Percentiles rank a stretch among this genome's conserved stretches.
Conservation (phyloP, 2,113 vertebrate species). For the Ctenomys sociabilis region DNA sequence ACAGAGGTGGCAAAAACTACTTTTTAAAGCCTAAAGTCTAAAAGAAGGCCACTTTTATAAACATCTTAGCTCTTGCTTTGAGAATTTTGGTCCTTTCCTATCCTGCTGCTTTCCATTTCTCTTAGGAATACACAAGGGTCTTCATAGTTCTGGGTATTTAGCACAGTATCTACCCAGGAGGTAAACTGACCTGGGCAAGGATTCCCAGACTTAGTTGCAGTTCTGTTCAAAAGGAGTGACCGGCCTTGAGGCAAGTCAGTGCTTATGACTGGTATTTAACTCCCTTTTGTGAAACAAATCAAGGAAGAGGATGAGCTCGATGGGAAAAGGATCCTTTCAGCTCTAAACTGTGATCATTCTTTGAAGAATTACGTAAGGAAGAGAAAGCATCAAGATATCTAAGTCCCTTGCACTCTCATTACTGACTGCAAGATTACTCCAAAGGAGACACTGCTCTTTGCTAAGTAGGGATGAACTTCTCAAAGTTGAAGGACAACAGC, state of each 20-base stretch:
- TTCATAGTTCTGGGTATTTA: neutral
- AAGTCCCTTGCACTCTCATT: neutral
- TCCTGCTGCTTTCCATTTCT: neutral
- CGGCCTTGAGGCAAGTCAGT: neutral
- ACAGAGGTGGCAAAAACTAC: neutral
- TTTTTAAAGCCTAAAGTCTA: neutral
- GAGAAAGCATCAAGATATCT: neutral
- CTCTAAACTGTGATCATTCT: neutral
- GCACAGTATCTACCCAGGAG: neutral
- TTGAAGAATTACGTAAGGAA: conserved; percentile 16
- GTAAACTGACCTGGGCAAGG: neutral
- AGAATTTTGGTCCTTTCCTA: neutral
- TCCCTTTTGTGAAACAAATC: neutral
- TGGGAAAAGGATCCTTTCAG: neutral
- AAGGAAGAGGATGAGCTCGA: neutral
- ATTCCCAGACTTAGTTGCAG: neutral
- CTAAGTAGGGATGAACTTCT: conserved; percentile 4
- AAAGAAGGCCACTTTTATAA: conserved; percentile 25
- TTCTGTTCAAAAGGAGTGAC: neutral
- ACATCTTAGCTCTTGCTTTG: conserved; percentile 1
- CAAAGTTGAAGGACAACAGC: neutral
- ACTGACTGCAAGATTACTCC: neutral
- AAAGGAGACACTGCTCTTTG: conserved; percentile 9
- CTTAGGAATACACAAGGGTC: neutral
- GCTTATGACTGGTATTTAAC: neutral